Evolutionary conservation across 2,113 vertebrate genomes (phyloP).

Genomic region (Dromiciops gliroides): DNA sequence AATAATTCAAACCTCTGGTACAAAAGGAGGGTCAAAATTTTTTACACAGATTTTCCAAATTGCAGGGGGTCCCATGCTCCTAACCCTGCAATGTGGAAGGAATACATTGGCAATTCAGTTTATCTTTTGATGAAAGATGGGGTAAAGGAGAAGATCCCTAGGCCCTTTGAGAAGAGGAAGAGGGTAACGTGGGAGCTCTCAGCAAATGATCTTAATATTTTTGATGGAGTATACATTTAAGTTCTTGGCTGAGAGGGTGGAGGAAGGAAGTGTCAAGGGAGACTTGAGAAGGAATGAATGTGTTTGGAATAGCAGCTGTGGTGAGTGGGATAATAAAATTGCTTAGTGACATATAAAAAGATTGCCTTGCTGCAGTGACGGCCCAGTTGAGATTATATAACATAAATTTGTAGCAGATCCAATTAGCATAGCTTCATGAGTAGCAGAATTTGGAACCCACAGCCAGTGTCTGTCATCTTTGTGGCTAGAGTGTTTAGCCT

Average conservation of each 20-base stretch:
- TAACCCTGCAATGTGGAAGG: not conserved
- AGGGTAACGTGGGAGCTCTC: not conserved
- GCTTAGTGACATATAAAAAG: not conserved
- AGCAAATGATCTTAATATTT: not conserved
- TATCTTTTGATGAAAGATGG: not conserved
- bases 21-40: not conserved
- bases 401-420: not conserved
- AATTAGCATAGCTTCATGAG: not conserved
- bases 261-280: not conserved
- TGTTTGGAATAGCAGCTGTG: not conserved
- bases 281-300: not conserved
- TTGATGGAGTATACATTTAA: not conserved
- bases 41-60: not conserved
- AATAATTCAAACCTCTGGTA: not conserved
- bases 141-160: not conserved
- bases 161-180: not conserved
- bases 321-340: not conserved
- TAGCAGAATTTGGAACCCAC: not conserved
- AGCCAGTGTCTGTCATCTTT: not conserved
- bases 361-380: not conserved
- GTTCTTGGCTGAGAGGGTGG: not conserved
- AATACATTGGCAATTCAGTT: not conserved
- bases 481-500: not conserved
- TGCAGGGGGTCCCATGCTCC: not conserved
- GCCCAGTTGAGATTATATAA: not conserved